Evolutionary conservation across 2,797 vertebrate species (phyloP), one percentile per base, ranked within the genome.

Genomic region (Lepus oiostolus): DNA sequence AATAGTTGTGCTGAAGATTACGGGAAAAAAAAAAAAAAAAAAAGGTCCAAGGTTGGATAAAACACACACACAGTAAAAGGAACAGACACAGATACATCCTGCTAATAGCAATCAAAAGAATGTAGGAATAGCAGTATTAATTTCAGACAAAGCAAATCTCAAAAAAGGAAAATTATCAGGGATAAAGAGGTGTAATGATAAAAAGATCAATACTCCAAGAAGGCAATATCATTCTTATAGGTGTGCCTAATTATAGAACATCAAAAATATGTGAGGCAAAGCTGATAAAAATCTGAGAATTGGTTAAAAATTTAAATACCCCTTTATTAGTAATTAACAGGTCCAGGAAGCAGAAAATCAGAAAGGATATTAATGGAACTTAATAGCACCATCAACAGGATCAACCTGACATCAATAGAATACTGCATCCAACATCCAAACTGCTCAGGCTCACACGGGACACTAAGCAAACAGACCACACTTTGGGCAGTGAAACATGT

Each of bases 61-160:
- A 52, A 74, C 38, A 70, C 11, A 82, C 1, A 17, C 7, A 47
- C 35, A 67, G 82, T 83, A 83, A 74, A 84, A 85, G 24, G 7
- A 28, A 75, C 3, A 63, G 35, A 54, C 71, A 16, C 82, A 93
- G 9, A 85, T 32, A 90, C 0, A 54, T 30, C 5, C 67, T 28
- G 19, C 6, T 58, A 67, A 85, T 38, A 87, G 16, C 58, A 79
- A 83, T 65, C 32, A 35, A 86, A 94, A 91, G 12, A 82, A 81
- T 89, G 2, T 16, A 58, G 83, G 8, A 65, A 16, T 12, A 75
- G 13, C 16, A 50, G 28, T 26, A 85, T 52, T 77, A n/a, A 84
- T 68, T 93, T 89, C 50, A 91, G 85, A 71, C 76, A 84, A 84
- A 84, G 42, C 47, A 82, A n/a, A 88, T 21, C 62, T 90, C 30